Evolutionary conservation across 2,797 vertebrate species (phyloP), one percentile per base, ranked within the genome.

Genomic region (Alosa sapidissima): DNA sequence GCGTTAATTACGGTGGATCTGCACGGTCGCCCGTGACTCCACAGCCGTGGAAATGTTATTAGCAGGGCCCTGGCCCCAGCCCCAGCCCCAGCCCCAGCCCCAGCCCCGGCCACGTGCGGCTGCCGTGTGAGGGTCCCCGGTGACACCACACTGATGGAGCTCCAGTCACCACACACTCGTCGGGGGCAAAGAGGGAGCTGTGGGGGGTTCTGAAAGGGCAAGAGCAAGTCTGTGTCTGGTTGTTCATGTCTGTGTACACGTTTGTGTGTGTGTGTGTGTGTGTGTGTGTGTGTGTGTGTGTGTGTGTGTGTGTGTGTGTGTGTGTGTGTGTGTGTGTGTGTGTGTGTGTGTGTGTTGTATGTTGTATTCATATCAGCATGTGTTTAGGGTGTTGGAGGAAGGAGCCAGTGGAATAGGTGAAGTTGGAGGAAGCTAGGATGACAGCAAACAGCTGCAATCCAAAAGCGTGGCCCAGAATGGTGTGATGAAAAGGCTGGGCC

Each of bases 1-100:
- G 93, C 90, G 90, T 92, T 94, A 94, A 94, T 95, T 94, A 94
- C 91, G 82, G 87, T 82, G 83, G 88, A 89, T 92, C 91, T 93
- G 92, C 93, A 90, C 92, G 91, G 92, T 91, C 88, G 91, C 90
- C 83, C 91, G 16, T 4, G 52, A 58, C 81, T 72, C 19, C 11
- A 52, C 83, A 36, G 51, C 55, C 33, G 3, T 48, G 28, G 21
- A 81, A 60, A 81, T 55, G 72, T 41, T 48, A 81, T 84, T 82
- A 75, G 75, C 82, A 45, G 48, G 81, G 47, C 41, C 41, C 41
- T 41, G 41, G 41, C 41, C n/a, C n/a, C n/a, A n/a, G n/a, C n/a
- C n/a, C n/a, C n/a, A n/a, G n/a, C n/a, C n/a, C n/a, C n/a, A n/a
- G n/a, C n/a, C n/a, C n/a, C n/a, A n/a, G n/a, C n/a, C n/a, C n/a